These are phyloP conservation scores for Cryptocheilus praepositus DNA, from an alignment of 2,888 invertebrate genomes.

Conservation along the genomic window DNA sequence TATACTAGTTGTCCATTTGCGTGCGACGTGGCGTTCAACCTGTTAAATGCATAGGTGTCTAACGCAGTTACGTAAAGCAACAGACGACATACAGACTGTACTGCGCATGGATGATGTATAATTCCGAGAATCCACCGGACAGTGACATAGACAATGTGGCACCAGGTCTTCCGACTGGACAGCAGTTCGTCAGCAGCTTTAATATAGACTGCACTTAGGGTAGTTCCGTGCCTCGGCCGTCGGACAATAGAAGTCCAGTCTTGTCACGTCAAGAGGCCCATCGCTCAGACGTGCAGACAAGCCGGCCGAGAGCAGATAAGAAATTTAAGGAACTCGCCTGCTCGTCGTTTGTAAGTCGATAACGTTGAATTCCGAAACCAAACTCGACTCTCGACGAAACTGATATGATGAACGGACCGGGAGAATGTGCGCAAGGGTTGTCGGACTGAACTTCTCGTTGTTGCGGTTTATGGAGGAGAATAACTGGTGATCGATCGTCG, in stretches of 20 bases:
- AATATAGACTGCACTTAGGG: conserved; percentile 29
- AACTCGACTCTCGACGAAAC: neutral
- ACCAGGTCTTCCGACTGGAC: conserved; percentile 32
- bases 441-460: too few species aligned
- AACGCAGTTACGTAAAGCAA: too few species aligned
- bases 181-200: conserved; percentile 19
- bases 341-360: conserved; percentile 32
- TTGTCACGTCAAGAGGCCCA: conserved; percentile 24
- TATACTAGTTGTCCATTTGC: too few species aligned
- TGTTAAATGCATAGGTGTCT: too few species aligned
- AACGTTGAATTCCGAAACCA: neutral
- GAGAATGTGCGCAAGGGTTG: too few species aligned
- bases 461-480: too few species aligned
- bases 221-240: neutral
- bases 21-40: too few species aligned
- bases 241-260: conserved; percentile 30
- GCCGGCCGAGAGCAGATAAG: conserved; percentile 24
- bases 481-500: too few species aligned
- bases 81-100: conserved; percentile 5
- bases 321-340: conserved; percentile 21
- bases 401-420: too few species aligned
- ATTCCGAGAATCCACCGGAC: conserved; percentile 37
- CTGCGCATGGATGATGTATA: conserved; percentile 23
- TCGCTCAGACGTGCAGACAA: conserved; percentile 33
- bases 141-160: conserved; percentile 43